These are phyloP conservation scores for Tenebrosternarchus preto DNA, from an alignment of 2,113 vertebrate species.

Conservation along the genomic window DNA sequence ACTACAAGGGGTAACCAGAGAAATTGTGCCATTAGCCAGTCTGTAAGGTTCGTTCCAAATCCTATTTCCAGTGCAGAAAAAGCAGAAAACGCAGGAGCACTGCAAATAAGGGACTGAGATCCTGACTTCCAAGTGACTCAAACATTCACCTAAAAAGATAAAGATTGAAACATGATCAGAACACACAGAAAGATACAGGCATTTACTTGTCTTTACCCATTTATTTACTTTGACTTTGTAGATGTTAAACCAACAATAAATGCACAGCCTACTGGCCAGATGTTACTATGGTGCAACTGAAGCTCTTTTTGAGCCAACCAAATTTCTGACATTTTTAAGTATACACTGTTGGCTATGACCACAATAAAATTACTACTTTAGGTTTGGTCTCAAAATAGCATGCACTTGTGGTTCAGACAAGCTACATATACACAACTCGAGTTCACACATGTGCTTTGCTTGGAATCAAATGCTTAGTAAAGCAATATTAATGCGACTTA, in stretches of 20 bases:
- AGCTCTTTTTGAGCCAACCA: constrained; percentile 50
- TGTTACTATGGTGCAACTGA: constrained; percentile 49
- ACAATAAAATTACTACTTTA: constrained; percentile 68
- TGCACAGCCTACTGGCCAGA: constrained; percentile 34
- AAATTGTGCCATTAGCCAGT: constrained; percentile 51
- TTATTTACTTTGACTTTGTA: constrained; percentile 18
- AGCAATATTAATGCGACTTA: neutral
- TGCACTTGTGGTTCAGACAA: constrained; percentile 57
- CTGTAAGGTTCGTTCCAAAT: constrained; percentile 50
- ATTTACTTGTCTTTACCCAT: neutral
- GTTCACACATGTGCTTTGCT: constrained; percentile 1
- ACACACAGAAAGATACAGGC: constrained; percentile 26
- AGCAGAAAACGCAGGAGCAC: constrained; percentile 49
- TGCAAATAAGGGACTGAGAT: constrained; percentile 28
- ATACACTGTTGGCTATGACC: constrained; percentile 60
- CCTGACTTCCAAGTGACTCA: constrained; percentile 39
- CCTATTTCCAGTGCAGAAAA: constrained; percentile 47
- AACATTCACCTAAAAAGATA: constrained; percentile 53
- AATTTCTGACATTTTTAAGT: constrained; percentile 67
- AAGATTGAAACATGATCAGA: constrained; percentile 36
- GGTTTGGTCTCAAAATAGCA: constrained; percentile 67
- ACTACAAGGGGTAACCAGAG: constrained; percentile 44
- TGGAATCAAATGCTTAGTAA: constrained; percentile 15
- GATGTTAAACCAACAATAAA: constrained; percentile 27
- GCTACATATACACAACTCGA: constrained; percentile 34